Conservation (phyloP, 2,888 invertebrate genomes). For the Smittia aterrima region DNA sequence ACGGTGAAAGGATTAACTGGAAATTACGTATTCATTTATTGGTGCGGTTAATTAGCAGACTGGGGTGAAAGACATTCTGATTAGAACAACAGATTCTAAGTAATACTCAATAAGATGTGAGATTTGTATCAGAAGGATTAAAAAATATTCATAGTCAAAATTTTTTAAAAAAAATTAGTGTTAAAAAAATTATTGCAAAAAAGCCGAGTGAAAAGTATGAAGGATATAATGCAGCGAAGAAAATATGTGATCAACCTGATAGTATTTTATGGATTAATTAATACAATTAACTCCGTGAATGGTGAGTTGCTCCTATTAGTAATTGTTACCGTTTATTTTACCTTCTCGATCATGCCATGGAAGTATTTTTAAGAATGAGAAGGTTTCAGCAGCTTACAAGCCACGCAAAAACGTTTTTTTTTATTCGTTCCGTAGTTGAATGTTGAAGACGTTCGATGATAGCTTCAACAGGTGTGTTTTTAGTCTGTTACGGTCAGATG, state of each 20-base stretch:
- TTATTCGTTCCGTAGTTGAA: too few species aligned
- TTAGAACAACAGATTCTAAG: background rate
- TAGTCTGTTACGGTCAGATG: slow-evolving; percentile 26
- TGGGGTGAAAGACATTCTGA: background rate
- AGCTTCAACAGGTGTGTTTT: slow-evolving; percentile 3
- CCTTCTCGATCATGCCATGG: background rate
- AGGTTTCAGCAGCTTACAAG: background rate
- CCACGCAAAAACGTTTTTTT: background rate
- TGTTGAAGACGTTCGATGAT: too few species aligned
- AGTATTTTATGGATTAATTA: slow-evolving; percentile 33
- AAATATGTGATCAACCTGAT: slow-evolving; percentile 24
- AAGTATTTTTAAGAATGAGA: background rate
- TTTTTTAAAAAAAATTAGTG: background rate
- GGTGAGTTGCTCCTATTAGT: background rate
- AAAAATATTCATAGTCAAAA: background rate
- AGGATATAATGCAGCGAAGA: slow-evolving; percentile 14
- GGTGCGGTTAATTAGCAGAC: background rate
- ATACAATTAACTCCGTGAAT: slow-evolving; percentile 20
- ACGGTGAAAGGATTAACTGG: slow-evolving; percentile 34
- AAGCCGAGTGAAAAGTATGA: background rate
- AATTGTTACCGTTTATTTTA: background rate
- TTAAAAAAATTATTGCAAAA: background rate
- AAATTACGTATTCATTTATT: background rate
- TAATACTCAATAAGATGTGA: background rate
- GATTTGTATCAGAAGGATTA: background rate